Percentiles rank a stretch among this genome's conserved stretches.
phyloP scores from a whole-genome alignment of 2,113 vertebrate genomes.

The Semnopithecus entellus region DNA sequence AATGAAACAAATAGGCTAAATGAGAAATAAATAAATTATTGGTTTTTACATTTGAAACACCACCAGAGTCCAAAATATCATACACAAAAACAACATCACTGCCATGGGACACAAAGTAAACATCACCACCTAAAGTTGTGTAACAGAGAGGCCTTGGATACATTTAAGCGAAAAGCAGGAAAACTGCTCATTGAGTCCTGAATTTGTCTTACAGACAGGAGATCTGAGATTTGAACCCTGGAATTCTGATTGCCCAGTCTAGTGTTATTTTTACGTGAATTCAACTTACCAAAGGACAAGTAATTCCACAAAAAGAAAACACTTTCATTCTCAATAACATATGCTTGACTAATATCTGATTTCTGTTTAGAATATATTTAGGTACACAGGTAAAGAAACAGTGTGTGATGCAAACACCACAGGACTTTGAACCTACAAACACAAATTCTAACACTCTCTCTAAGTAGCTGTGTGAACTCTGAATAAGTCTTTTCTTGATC shows the following conservation, averaged over 20 bases:
- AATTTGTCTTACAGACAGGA: not conserved
- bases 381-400: not conserved
- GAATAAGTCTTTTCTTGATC: not conserved
- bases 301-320: not conserved
- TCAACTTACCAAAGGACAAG: not conserved
- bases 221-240: too few relatives aligned
- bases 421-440: not conserved
- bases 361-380: not conserved
- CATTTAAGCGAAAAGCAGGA: not conserved
- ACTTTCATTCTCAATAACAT: not conserved
- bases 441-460: not conserved
- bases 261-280: not conserved
- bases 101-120: not conserved
- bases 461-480: not conserved
- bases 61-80: not conserved
- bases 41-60: not conserved
- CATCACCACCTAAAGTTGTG: accelerated
- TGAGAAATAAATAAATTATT: not conserved
- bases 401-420: not conserved
- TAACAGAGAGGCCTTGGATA: too few relatives aligned
- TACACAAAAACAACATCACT: accelerated
- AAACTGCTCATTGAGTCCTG: not conserved
- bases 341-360: not conserved
- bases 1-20: not conserved
- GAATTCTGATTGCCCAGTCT: not conserved